A percentile compares a stretch with the other conserved stretches of the same genome.
These are phyloP conservation scores for Danaus melanippus DNA, from an alignment of 1,140 invertebrate species.

Conservation along the genomic window DNA sequence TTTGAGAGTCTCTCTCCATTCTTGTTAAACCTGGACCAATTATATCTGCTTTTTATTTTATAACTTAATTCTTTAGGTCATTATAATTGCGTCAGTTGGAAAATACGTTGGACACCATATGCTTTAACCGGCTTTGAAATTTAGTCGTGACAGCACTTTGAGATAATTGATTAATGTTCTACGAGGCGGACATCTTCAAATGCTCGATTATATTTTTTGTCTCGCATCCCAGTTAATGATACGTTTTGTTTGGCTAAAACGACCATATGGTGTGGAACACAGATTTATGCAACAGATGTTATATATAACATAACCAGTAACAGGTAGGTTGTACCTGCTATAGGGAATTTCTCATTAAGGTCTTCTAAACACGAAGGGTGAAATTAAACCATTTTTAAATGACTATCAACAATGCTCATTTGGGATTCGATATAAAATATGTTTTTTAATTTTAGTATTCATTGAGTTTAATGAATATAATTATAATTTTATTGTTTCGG, in stretches of 20 bases:
- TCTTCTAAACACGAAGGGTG: no score
- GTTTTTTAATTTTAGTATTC: no score
- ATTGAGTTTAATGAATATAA: no score
- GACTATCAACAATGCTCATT: no score
- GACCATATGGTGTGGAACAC: constrained; percentile 53
- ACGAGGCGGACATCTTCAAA: constrained; percentile 61
- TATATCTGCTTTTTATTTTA: constrained; percentile 41
- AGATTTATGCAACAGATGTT: constrained; percentile 57
- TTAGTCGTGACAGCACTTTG: constrained; percentile 52
- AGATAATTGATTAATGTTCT: constrained; percentile 64
- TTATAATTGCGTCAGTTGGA: constrained; percentile 63
- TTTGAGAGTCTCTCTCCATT: constrained; percentile 57
- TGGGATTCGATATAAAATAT: no score
- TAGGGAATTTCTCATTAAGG: no score
- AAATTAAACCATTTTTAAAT: no score
- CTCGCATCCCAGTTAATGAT: constrained; percentile 60
- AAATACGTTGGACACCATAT: constrained; percentile 53
- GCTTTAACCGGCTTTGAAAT: constrained; percentile 48
- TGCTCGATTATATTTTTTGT: constrained; percentile 54
- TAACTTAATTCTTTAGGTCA: constrained; percentile 28
- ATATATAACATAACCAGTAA: background rate
- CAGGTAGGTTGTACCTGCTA: no score
- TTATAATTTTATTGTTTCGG: no score
- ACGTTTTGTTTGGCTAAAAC: constrained; percentile 58
- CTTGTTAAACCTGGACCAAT: constrained; percentile 59